Evolutionary conservation across 2,113 vertebrate species (phyloP), one percentile per base, ranked within the genome.

Genomic region (Tretioscincus oriximinensis): DNA sequence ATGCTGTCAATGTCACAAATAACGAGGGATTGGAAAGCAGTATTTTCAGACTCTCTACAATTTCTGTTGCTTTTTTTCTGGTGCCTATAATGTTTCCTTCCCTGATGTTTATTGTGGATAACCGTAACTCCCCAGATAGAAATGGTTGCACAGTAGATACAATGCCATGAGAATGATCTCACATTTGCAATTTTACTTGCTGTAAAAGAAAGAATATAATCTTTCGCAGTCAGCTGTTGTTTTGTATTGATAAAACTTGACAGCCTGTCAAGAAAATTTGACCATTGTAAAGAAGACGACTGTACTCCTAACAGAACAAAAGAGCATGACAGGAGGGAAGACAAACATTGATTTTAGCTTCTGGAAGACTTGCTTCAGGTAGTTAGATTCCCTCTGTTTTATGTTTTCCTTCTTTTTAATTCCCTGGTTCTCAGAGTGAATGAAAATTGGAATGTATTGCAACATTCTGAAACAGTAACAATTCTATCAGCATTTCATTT

Each of bases 241-340:
- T 84, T 65, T 49, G 58, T 89, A 1, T 58, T 82, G 86, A 88
- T 82, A 68, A 86, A 86, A 82, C 58, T 41, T 85, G 85, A 86
- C 86, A 90, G 77, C 64, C 2, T 70, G 83, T 88, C 78, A 88
- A 82, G 73, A 80, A 89, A 89, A 87, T 63, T 85, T 51, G 71
- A 66, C 0, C 83, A 76, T 47, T 84, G 84, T 73, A 87, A 77
- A 51, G 77, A 87, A 65, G 85, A 87, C 24, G 61, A 28, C 24
- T 77, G 20, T 63, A 60, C 47, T 78, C 28, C 76, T 89, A 75
- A 76, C 85, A 47, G 9, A 86, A 77, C 79, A 81, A 31, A 86
- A 28, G 7, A 68, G 82, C 9, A 1, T 78, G 0, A 65, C 28
- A 81, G 22, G 20, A 29, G 73, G 84, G 63, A 69, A 76, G 54